phyloP scores from a whole-genome alignment of 2,797 vertebrate species.

The Novumbra hubbsi region DNA sequence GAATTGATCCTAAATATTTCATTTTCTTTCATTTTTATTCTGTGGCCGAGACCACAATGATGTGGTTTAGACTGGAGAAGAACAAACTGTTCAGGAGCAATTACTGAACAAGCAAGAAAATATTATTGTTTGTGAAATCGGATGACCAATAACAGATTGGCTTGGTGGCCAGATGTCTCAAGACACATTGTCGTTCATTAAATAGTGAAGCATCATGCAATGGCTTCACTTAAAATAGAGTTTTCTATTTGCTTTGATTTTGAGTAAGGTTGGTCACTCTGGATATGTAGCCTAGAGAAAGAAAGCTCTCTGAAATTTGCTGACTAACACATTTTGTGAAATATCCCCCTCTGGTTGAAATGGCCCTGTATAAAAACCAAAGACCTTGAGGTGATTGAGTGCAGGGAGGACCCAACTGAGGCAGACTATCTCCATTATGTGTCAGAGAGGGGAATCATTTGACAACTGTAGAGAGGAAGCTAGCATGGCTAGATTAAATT shows the following conservation, averaged over 20 bases:
- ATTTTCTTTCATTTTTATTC: constrained; percentile 5
- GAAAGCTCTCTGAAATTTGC: constrained; percentile 52
- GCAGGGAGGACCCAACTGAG: constrained; percentile 39
- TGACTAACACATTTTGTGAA: constrained; percentile 67
- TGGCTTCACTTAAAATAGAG: constrained; percentile 28
- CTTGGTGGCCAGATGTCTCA: constrained; percentile 24
- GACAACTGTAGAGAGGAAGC: constrained; percentile 40
- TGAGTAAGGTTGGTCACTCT: constrained; percentile 1
- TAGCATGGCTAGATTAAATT: constrained; percentile 47
- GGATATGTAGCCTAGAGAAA: constrained; percentile 22
- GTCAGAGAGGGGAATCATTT: constrained; percentile 47
- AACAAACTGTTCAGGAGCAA: constrained; percentile 13
- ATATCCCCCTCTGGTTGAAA: constrained; percentile 62
- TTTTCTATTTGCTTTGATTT: constrained; percentile 29
- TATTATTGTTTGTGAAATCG: constrained; percentile 4
- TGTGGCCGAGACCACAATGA: neutral
- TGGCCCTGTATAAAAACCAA: constrained; percentile 40
- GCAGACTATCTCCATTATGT: constrained; percentile 45
- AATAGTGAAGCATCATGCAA: constrained; percentile 33
- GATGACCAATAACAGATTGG: constrained; percentile 25
- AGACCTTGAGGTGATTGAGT: constrained; percentile 70
- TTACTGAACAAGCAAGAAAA: constrained; percentile 10
- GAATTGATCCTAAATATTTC: constrained; percentile 7
- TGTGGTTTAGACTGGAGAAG: constrained; percentile 20
- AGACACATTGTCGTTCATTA: constrained; percentile 23